Conservation (phyloP, 2,113 vertebrate genomes). For the Myrmophylax atrothorax region DNA sequence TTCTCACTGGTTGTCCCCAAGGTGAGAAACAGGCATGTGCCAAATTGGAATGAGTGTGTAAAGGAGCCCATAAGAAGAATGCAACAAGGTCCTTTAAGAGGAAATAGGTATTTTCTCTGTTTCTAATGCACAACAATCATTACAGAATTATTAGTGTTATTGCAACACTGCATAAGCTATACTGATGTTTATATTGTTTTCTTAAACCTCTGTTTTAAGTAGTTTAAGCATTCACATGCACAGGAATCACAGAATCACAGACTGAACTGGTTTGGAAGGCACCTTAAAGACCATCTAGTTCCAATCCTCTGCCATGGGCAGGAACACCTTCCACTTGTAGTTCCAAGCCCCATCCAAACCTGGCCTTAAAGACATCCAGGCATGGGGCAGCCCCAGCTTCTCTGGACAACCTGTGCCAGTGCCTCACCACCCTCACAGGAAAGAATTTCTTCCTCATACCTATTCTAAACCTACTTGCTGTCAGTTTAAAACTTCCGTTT, state of each 20-base stretch:
- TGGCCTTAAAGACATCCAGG: background rate
- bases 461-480: background rate
- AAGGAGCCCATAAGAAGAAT: background rate
- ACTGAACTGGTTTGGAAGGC: background rate
- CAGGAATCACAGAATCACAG: background rate
- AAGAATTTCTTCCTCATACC: background rate
- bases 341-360: background rate
- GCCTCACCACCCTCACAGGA: background rate
- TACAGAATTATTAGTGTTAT: background rate
- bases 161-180: background rate
- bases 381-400: background rate
- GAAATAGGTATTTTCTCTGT: background rate
- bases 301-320: background rate
- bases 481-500: background rate
- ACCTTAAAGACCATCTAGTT: background rate
- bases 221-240: background rate
- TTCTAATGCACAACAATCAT: background rate
- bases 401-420: background rate
- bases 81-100: background rate
- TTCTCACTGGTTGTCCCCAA: background rate
- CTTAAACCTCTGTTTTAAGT: background rate
- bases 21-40: background rate
- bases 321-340: background rate
- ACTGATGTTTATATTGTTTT: background rate
- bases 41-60: background rate